Conservation (phyloP, 2,113 vertebrate species). For the Solea solea region DNA sequence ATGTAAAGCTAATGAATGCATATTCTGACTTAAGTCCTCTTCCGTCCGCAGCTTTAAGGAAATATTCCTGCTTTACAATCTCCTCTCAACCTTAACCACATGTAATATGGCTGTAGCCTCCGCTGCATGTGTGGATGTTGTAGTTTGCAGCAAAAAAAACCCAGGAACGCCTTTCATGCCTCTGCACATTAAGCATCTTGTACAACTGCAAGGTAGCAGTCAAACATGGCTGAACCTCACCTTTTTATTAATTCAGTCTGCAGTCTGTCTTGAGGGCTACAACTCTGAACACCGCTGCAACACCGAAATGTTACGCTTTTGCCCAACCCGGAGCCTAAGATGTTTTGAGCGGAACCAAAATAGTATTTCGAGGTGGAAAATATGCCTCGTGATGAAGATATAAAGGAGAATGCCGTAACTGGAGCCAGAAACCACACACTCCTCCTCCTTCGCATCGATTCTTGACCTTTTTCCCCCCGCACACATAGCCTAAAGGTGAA, state of each 20-base stretch:
- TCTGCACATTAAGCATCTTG: background rate
- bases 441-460: slow-evolving; percentile 15
- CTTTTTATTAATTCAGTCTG: slow-evolving; percentile 2
- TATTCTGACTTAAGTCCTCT: no score
- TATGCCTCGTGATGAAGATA: slow-evolving; percentile 26
- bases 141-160: background rate
- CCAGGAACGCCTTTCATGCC: background rate
- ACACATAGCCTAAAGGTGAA: slow-evolving; percentile 43
- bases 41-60: no score
- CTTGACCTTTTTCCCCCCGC: slow-evolving; percentile 50
- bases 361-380: slow-evolving; percentile 34
- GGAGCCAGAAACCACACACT: no score
- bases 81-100: no score
- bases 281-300: background rate
- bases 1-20: no score
- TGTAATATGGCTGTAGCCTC: no score
- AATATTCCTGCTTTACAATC: no score
- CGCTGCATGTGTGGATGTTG: background rate
- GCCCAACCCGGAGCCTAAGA: background rate
- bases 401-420: slow-evolving; percentile 5
- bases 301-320: background rate
- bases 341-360: background rate
- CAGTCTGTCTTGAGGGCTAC: background rate
- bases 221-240: background rate
- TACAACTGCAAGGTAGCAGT: background rate